Percentiles rank a stretch among this genome's conserved stretches.
Conservation (phyloP, 2,797 vertebrate species). For the Aplochiton taeniatus region DNA sequence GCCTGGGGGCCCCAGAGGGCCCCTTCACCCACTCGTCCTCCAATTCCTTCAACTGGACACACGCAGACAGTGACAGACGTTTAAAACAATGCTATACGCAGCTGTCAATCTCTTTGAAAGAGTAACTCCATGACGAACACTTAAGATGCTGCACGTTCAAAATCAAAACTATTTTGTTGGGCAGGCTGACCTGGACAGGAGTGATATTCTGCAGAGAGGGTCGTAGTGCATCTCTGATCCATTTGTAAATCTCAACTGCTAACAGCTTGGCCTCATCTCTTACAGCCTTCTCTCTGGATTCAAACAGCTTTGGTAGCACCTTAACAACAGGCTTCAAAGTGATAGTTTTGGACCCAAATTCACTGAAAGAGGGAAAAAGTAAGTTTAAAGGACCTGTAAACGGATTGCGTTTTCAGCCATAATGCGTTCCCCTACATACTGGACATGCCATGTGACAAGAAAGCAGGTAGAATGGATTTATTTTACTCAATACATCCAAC, state of each 20-base stretch:
- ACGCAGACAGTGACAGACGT: no score
- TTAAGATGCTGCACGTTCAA: no score
- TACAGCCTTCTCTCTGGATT: constrained; percentile 97
- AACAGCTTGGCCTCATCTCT: constrained; percentile 94
- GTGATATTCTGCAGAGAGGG: constrained; percentile 91
- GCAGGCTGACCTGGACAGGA: constrained; percentile 86
- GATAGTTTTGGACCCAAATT: constrained; percentile 97
- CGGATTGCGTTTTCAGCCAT: background rate
- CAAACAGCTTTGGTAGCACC: constrained; percentile 94
- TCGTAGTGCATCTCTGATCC: constrained; percentile 94
- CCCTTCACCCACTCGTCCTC: constrained; percentile 98
- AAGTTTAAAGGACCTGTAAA: background rate
- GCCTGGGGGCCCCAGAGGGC: constrained; percentile 83
- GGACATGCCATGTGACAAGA: no score
- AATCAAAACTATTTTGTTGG: no score
- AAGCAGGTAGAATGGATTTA: no score
- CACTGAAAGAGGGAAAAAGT: constrained; percentile 73
- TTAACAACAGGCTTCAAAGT: constrained; percentile 95
- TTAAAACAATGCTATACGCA: no score
- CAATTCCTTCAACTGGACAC: constrained; percentile 88
- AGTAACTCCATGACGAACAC: no score
- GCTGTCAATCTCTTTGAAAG: no score
- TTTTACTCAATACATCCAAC: no score
- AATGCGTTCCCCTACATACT: no score
- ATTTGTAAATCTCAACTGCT: constrained; percentile 93